Base-by-base conservation (phyloP, 64 coral and sea anemone species). In the Trachythela sp. region DNA sequence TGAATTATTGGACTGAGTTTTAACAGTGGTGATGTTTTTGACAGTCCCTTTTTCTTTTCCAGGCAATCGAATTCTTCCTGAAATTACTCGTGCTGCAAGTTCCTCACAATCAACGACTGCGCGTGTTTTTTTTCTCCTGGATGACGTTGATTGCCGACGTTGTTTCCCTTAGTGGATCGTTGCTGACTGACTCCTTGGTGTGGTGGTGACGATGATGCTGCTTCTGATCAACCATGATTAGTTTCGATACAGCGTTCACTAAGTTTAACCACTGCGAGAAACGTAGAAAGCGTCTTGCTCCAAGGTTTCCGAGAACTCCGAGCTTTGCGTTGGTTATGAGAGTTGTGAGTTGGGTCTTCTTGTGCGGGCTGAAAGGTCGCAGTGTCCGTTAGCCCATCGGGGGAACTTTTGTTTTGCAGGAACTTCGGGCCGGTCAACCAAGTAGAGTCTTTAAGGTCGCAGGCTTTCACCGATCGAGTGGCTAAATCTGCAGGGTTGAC, bases 401-500 rank as follows among this genome's bases (percentile, higher is more conserved):
- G 17, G 39, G 2, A 20, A 26, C 8, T 48, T 20, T 42, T 27
- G 9, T 49, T 3, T 0, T 40, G 13, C 9, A 84, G 80, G 24
- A 84, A 84, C 34, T 42, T 33, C 32, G 80, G 80, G 9, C 80
- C 80, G 8, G 80, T 40, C 34, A 84, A 36, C 80, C 80, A 84
- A 8, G 64, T 0, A 22, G 64, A 70, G 24, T 32, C 24, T 70
- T 32, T 32, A 11, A 84, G 80, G 37, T 36, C 1, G 8, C 32
- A 15, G 13, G 89, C 89, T 11, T 58, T 39, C 4, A 90, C 54
- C 14, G 83, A 64, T 40, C 89, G 0, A 37, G 80, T 90, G 39
- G 52, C 89, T 29, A 72, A 30, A 38, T 91, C 84, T 29, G 83
- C 89, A 0, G 89, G 80, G 34, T 90, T 90, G 33, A n/a, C n/a